A percentile compares a stretch with the other conserved stretches of the same genome.
Conservation (phyloP, 2,797 vertebrate genomes). For the Spinibarbus caldwelli region DNA sequence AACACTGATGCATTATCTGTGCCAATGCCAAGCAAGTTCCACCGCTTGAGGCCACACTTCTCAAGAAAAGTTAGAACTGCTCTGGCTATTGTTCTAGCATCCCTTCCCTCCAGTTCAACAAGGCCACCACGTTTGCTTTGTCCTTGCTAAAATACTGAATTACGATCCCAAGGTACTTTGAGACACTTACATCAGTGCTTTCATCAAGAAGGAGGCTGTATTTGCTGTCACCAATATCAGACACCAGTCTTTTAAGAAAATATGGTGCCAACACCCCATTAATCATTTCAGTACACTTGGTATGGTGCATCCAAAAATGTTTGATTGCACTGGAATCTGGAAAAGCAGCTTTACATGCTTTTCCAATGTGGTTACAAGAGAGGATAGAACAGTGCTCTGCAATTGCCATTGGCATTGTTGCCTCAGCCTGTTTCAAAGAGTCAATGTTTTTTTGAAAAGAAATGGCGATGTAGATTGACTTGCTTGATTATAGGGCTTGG, state of each 20-base stretch:
- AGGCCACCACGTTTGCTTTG: neutral
- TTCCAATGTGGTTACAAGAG: conserved; percentile 9
- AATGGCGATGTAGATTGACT: too few species aligned
- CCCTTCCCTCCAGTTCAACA: conserved; percentile 7
- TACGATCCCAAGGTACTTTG: neutral
- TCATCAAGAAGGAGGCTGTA: conserved; percentile 8
- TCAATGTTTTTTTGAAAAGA: neutral
- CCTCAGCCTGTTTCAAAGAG: neutral
- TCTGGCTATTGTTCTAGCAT: conserved; percentile 11
- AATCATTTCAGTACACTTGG: conserved; percentile 13
- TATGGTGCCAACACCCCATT: conserved; percentile 13
- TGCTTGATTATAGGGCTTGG: too few species aligned
- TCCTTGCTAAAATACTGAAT: neutral
- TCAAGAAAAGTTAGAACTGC: neutral
- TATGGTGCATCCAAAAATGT: conserved; percentile 15
- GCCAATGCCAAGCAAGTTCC: neutral
- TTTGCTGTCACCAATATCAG: conserved; percentile 9
- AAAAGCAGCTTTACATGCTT: conserved; percentile 26
- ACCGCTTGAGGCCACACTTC: conserved; percentile 4
- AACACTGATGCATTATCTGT: neutral
- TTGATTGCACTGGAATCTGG: conserved; percentile 1
- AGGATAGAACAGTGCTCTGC: conserved; percentile 2
- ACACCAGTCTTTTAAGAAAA: neutral
- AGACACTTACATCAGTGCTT: neutral
- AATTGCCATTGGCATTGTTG: neutral